Percentiles rank a stretch among this genome's conserved stretches.
Conservation (phyloP, 2,113 vertebrate genomes). For the Lanius ludovicianus region DNA sequence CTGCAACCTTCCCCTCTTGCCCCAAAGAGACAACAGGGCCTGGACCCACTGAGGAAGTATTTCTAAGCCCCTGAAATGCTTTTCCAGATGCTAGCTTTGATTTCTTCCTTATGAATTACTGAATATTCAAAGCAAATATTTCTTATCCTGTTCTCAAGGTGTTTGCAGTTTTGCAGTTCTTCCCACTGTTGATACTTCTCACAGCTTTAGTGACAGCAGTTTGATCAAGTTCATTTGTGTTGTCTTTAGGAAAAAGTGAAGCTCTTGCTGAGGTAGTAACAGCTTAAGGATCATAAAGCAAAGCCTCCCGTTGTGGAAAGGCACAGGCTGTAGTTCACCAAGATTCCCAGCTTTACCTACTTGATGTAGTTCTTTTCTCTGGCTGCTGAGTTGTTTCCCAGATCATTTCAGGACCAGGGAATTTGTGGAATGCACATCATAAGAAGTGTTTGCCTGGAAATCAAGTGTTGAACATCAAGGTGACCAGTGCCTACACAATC, state of each 20-base stretch:
- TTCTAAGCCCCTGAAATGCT: neutral
- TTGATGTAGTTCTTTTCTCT: neutral
- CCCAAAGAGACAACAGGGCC: neutral
- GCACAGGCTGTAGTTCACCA: neutral
- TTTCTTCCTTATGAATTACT: neutral
- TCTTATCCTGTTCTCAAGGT: neutral
- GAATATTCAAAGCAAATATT: neutral
- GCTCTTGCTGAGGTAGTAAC: neutral
- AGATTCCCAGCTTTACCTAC: neutral
- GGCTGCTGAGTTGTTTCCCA: neutral
- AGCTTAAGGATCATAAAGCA: neutral
- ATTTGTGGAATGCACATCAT: neutral
- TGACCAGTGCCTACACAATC: neutral
- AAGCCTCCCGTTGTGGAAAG: neutral
- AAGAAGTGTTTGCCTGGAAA: neutral
- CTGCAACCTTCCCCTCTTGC: neutral
- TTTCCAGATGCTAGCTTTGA: neutral
- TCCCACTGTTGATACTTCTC: neutral
- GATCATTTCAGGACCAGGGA: neutral
- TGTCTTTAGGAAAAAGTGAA: neutral
- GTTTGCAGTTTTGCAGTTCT: neutral
- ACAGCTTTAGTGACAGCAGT: neutral
- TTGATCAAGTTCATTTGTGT: neutral
- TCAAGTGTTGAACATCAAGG: neutral
- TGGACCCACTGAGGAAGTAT: neutral